Base-by-base conservation (phyloP, 1,140 invertebrate genomes). In the Holcopasites calliopsidis region DNA sequence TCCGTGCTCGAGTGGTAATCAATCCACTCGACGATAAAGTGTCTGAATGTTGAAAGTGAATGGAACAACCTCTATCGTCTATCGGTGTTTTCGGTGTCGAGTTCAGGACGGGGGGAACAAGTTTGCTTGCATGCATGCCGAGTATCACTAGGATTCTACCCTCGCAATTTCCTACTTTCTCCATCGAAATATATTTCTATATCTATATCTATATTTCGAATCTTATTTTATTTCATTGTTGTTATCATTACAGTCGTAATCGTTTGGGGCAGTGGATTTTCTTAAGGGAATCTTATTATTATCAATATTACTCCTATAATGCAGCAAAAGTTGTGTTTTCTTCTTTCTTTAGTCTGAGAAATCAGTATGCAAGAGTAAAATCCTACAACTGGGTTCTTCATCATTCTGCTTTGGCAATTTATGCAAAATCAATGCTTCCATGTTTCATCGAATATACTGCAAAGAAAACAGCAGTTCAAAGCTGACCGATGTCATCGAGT, bases 21-120 rank as follows among this genome's bases (percentile, higher is more conserved):
- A 74, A 74, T 74, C 40, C 71, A 74, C 61, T 66, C 13, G 16
- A 31, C 47, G 71, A 74, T 74, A 74, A 74, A 74, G 62, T 57
- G 71, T 74, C 71, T 52, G 62, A 47, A 54, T 66, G 50, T 74
- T 57, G 61, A 74, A 54, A 69, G 64, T 65, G 52, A 58, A 75
- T 40, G 54, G 50, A 57, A 75, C 42, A n/a, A n/a, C n/a, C n/a
- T n/a, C 54, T 65, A 60, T 49, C 58, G 73, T 60, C 54, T 40
- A 54, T 1, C 23, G 35, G 42, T 75, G 64, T 69, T 69, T 75
- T 75, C 54, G 40, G 73, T 58, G 64, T 60, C 31, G 10, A 23
- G 28, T n/a, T n/a, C 26, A 31, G 31, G 40, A 57, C 28, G 35
- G 8, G 23, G 52, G 23, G 60, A 40, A 18, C 16, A 21, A 18